Evolutionary conservation across 1,140 invertebrate species (phyloP), one percentile per base, ranked within the genome.

Genomic region (Philotrypesis tridentata): DNA sequence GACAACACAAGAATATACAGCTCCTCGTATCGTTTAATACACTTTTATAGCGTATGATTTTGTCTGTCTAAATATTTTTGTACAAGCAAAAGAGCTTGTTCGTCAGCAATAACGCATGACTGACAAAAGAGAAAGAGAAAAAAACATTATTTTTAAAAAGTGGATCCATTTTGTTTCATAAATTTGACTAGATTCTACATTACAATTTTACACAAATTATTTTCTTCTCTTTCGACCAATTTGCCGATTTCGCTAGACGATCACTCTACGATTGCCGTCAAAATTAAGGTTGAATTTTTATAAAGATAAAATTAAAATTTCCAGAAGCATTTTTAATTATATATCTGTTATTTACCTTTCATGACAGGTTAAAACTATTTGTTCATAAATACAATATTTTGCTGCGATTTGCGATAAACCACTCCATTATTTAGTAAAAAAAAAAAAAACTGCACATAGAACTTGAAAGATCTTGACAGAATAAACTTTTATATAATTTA

Each of bases 241-340:
- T 79, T 12, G 11, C 78, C 43, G 63, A 63, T 73, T 40, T 72
- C 55, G 33, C 78, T 72, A 40, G 8, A 48, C 55, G 25, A 65
- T 33, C 68, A 40, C 33, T 12, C 33, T 68, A 43, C n/a, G 29
- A 12, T 67, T 67, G 63, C 63, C 27, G n/a, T 14, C 27, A 14
- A 65, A 14, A 9, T 29, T 27, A 9, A 9, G 11, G 23, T 27
- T 65, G 71, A 31, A 43, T 55, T 80, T 23, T 31, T 81, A 81
- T 68, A 81, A 81, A 68, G 55, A 75, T 43, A 55, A 75, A 70
- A 43, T 55, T 75, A 63, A 60, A 81, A 43, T 43, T 70, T 40
- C 72, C 61, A 67, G 70, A 37, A 75, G 31, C 25, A 27, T 33
- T 17, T 65, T 23, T 29, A n/a, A 79, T 67, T 40, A 65, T 74